A percentile compares a stretch with the other conserved stretches of the same genome.
phyloP scores from a whole-genome alignment of 2,797 vertebrate species.

The Lateolabrax maculatus region DNA sequence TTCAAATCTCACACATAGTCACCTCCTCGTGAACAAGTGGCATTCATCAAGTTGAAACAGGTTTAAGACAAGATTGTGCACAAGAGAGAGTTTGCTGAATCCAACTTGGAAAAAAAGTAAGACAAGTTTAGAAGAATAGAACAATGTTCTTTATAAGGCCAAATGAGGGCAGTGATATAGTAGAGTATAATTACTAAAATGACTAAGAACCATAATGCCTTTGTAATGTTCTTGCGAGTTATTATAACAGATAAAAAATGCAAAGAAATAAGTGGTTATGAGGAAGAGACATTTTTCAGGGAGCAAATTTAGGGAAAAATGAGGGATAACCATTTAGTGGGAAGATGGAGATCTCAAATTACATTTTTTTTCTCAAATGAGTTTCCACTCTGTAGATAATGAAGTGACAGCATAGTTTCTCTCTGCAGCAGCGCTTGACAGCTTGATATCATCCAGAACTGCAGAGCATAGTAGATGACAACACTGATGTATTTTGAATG shows the following conservation, averaged over 20 bases:
- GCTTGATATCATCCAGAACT: conserved; percentile 44
- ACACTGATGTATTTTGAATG: conserved; percentile 49
- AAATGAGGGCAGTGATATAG: not conserved
- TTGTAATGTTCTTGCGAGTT: conserved; percentile 32
- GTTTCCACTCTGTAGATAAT: conserved; percentile 52
- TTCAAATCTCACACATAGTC: not conserved
- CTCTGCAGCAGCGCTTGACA: conserved; percentile 41
- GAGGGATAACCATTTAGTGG: conserved; percentile 39
- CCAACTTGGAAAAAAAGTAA: not conserved
- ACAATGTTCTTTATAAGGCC: not conserved
- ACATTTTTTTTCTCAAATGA: conserved; percentile 35
- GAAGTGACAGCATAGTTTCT: conserved; percentile 33
- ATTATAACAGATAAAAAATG: conserved; percentile 28
- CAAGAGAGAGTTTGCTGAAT: not conserved
- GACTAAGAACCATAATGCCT: conserved; percentile 20
- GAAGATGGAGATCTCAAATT: conserved; percentile 54
- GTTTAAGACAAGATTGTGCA: not conserved
- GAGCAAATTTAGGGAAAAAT: conserved; percentile 39
- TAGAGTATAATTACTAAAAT: conserved; percentile 10
- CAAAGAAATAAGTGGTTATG: conserved; percentile 31
- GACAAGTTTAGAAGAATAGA: not conserved
- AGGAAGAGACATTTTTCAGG: conserved; percentile 30
- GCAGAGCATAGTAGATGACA: conserved; percentile 39
- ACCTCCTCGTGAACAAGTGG: not conserved
- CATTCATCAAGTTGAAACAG: conserved; percentile 11